A percentile compares a stretch with the other conserved stretches of the same genome.
phyloP scores from a whole-genome alignment of 1,140 invertebrate species.

The Metaphire vulgaris region DNA sequence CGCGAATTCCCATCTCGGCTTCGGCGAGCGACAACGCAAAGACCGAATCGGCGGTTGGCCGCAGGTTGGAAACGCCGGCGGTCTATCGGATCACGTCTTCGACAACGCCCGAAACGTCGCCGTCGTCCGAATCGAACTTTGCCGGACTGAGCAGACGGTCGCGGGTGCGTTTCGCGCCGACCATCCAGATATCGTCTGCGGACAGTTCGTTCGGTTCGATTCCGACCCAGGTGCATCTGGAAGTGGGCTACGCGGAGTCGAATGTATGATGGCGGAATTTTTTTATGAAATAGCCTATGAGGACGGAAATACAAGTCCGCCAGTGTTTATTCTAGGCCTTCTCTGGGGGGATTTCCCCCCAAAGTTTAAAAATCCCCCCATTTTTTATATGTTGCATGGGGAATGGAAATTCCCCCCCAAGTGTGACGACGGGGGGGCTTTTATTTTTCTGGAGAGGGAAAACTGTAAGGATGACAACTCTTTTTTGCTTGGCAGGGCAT shows the following conservation, averaged over 20 bases:
- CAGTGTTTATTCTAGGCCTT: no score
- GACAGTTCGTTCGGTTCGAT: not conserved
- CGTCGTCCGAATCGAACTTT: not conserved
- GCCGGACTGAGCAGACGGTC: not conserved
- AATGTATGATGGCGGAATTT: not conserved
- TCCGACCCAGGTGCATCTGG: not conserved
- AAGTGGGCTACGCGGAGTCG: not conserved
- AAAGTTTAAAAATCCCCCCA: no score
- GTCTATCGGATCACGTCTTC: not conserved
- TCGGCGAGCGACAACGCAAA: not conserved
- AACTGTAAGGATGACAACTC: no score
- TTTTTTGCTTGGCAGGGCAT: no score
- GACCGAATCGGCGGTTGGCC: not conserved
- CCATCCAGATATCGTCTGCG: not conserved
- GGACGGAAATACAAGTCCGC: no score
- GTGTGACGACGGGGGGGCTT: no score
- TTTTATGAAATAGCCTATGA: no score
- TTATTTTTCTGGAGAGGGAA: no score
- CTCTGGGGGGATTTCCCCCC: no score
- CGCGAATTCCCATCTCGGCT: not conserved
- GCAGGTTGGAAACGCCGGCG: not conserved
- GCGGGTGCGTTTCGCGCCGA: not conserved
- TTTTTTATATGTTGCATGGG: no score
- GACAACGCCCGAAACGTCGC: not conserved
- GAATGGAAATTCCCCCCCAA: no score